Conservation (phyloP, 2,113 vertebrate species). For the Acinonyx jubatus region DNA sequence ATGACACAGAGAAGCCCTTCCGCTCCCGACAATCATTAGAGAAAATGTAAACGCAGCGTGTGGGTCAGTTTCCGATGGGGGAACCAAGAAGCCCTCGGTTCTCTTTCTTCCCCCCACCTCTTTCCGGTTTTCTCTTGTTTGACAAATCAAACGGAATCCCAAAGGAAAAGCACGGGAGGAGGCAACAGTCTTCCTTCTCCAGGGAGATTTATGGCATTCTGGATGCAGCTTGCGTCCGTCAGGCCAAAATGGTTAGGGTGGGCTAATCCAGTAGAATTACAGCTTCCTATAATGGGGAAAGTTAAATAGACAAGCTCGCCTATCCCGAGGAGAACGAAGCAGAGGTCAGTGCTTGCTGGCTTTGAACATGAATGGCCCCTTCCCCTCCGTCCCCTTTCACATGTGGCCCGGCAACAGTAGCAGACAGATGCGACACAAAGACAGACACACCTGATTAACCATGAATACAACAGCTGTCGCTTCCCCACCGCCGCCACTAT, state of each 20-base stretch:
- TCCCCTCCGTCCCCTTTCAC: conserved; percentile 79
- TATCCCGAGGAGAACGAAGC: conserved; percentile 71
- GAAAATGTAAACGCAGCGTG: fast-evolving
- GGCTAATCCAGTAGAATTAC: conserved; percentile 74
- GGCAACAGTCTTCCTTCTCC: conserved; percentile 6
- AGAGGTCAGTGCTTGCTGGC: conserved; percentile 78
- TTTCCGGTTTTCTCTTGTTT: not conserved
- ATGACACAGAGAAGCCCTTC: not conserved
- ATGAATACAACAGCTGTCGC: conserved; percentile 90
- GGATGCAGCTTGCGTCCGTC: conserved; percentile 69
- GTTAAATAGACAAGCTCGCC: conserved; percentile 81
- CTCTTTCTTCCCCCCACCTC: not conserved
- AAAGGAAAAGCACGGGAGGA: not conserved
- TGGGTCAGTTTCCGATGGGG: not conserved
- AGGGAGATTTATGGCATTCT: conserved; percentile 34
- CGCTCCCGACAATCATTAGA: not conserved
- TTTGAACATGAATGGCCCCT: conserved; percentile 80
- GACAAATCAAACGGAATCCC: conserved; percentile 30
- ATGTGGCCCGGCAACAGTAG: conserved; percentile 81
- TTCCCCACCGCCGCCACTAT: conserved; percentile 50
- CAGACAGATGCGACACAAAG: conserved; percentile 86
- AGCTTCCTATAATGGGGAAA: conserved; percentile 78
- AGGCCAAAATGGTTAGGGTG: conserved; percentile 75
- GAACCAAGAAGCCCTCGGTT: not conserved
- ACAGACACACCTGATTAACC: conserved; percentile 85